Conservation (phyloP, 2,888 invertebrate genomes). For the Helleia helle region DNA sequence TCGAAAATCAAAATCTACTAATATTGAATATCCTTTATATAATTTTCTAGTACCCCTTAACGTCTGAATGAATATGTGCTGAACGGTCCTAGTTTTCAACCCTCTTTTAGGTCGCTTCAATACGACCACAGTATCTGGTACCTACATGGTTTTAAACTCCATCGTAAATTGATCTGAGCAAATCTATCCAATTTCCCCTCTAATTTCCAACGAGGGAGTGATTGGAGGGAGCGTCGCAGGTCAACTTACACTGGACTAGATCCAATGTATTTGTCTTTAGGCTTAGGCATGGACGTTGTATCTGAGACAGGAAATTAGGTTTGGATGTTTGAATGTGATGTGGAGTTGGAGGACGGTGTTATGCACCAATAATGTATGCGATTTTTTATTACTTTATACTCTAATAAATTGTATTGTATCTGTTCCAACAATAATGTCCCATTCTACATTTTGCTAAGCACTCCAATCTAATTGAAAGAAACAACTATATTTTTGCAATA, state of each 20-base stretch:
- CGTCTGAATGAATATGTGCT: slow-evolving; percentile 13
- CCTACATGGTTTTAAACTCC: slow-evolving; percentile 12
- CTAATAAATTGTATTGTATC: too few relatives aligned
- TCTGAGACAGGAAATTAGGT: slow-evolving; percentile 73
- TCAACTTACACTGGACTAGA: slow-evolving; percentile 34
- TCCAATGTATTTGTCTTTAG: slow-evolving; percentile 61
- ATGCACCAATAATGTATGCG: too few relatives aligned
- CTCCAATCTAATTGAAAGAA: too few relatives aligned
- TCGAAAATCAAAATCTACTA: too few relatives aligned
- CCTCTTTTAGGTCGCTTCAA: slow-evolving; percentile 20
- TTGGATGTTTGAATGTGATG: slow-evolving; percentile 57
- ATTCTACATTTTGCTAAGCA: too few relatives aligned
- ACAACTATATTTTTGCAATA: too few relatives aligned
- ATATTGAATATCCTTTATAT: neutral
- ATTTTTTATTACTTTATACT: too few relatives aligned
- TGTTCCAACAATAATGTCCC: too few relatives aligned
- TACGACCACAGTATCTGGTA: slow-evolving; percentile 12
- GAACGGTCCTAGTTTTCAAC: slow-evolving; percentile 19
- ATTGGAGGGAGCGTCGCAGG: slow-evolving; percentile 19
- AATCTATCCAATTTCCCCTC: slow-evolving; percentile 17
- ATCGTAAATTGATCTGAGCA: slow-evolving; percentile 14
- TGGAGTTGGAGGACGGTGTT: slow-evolving; percentile 33
- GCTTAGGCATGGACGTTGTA: slow-evolving; percentile 46
- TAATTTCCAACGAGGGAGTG: slow-evolving; percentile 11
- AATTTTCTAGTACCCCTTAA: neutral